phyloP scores from a whole-genome alignment of 2,888 invertebrate genomes.

The Steinernema carpocapsae region DNA sequence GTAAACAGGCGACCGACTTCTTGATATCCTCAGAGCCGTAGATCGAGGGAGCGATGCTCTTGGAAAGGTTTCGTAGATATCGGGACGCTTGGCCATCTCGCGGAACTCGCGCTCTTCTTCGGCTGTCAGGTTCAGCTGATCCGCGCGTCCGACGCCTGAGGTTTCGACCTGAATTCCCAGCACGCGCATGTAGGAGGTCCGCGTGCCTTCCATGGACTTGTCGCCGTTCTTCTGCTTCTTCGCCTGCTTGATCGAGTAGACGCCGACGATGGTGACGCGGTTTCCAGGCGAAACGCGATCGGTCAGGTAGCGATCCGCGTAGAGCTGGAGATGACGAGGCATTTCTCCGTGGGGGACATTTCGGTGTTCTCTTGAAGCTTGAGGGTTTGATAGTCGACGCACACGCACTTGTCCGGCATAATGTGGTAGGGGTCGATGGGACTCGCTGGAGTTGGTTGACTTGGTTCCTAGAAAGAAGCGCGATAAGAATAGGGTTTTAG shows the following conservation, averaged over 20 bases:
- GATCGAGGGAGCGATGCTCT: conserved; percentile 94
- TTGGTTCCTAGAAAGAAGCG: conserved; percentile 75
- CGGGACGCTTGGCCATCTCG: conserved; percentile 79
- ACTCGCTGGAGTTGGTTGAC: conserved; percentile 82
- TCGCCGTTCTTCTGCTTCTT: conserved; percentile 65
- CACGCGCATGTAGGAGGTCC: conserved; percentile 90
- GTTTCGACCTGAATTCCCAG: conserved; percentile 88
- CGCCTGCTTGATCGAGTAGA: conserved; percentile 92
- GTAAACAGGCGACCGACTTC: conserved; percentile 89
- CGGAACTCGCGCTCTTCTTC: conserved; percentile 64
- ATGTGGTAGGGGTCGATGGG: conserved; percentile 97
- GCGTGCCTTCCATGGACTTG: conserved; percentile 80
- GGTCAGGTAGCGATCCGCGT: conserved; percentile 89
- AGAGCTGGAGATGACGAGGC: conserved; percentile 91
- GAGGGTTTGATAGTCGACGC: conserved; percentile 96
- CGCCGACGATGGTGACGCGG: conserved; percentile 83
- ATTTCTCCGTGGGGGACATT: conserved; percentile 93
- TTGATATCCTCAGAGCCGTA: conserved; percentile 92
- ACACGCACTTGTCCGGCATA: conserved; percentile 93
- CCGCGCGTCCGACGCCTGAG: conserved; percentile 67
- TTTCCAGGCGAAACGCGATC: conserved; percentile 96
- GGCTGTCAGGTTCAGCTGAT: conserved; percentile 56
- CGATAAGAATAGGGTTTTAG: conserved; percentile 31
- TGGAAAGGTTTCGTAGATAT: conserved; percentile 86
- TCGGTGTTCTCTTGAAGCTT: conserved; percentile 91